Percentiles rank a stretch among this genome's conserved stretches.
Evolutionary conservation across 2,113 vertebrate genomes (phyloP).

Genomic region (Macrotis lagotis): DNA sequence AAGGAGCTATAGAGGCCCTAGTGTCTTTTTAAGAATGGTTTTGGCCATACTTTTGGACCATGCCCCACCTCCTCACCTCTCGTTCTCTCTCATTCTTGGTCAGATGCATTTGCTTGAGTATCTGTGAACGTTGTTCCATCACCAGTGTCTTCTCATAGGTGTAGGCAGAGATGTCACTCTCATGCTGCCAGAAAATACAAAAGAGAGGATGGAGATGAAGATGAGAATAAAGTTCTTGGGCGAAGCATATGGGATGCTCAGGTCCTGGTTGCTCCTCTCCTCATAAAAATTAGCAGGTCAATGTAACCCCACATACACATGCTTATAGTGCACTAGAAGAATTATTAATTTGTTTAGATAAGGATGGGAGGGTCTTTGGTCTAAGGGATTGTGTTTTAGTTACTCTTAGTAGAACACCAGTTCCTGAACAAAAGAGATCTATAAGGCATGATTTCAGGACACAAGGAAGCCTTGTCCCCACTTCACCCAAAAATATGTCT

Average conservation of each 20-base stretch:
- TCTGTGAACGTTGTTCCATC: constrained; percentile 99
- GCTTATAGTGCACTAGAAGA: neutral
- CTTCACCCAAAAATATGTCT: neutral
- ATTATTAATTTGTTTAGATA: neutral
- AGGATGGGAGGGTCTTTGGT: neutral
- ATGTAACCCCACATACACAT: neutral
- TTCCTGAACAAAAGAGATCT: neutral
- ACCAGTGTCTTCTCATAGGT: constrained; percentile 98
- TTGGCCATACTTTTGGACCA: neutral
- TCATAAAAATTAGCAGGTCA: neutral
- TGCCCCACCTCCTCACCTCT: constrained; percentile 87
- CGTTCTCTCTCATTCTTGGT: constrained; percentile 97
- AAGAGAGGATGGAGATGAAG: neutral
- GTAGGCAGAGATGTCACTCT: constrained; percentile 98
- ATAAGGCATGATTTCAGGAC: neutral
- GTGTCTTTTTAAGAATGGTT: neutral
- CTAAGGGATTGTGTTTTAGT: neutral
- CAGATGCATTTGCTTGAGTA: constrained; percentile 98
- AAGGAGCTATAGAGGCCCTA: neutral
- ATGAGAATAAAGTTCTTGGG: neutral
- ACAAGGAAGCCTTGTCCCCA: neutral
- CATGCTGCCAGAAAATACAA: constrained; percentile 85
- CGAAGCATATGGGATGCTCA: neutral
- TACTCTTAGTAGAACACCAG: neutral
- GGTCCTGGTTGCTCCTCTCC: neutral